Base-by-base conservation (phyloP, 2,888 invertebrate species). In the Lithophane ornitopus region DNA sequence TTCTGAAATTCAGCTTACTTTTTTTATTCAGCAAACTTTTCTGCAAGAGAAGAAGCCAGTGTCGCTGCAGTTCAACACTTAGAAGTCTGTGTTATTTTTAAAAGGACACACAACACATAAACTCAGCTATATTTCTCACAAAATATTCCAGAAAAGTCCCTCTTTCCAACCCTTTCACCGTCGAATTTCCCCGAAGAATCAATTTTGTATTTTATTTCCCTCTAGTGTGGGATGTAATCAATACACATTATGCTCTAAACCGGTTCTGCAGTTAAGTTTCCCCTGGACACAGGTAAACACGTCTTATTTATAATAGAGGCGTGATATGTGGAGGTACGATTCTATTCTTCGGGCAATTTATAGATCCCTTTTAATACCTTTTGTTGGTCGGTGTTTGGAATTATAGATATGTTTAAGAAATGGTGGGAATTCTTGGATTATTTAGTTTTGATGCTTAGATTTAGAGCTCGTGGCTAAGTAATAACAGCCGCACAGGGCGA, bases 151-250 rank as follows among this genome's bases (percentile, higher is more conserved):
- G 26, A 62, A 74, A 73, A 54, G 39, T 62, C 26, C 28, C n/a
- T 41, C 39, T 16, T n/a, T 12, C 61, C 34, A 74, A 77, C 39
- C 22, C 39, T 70, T 80, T 72, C 65, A 41, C 67, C 65, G 61
- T 49, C 67, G 74, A 81, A 83, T 81, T 86, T 83, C 70, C 74
- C 63, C 52, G 63, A 72, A 77, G 77, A 65, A 78, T 80, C 86
- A 87, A 87, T 86, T 85, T 86, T 67, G 76, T 81, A 85, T 87
- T 87, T 87, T 86, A 85, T 87, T 78, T 61, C 66, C 58, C 88
- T 84, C 88, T 68, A 82, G 86, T 66, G 86, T 61, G 63, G 76
- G 65, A 85, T 84, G 62, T 79, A 84, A 87, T 87, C 87, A 82
- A 84, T 86, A 86, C 88, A 79, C 84, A 87, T 87, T 87, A 86